Percentiles rank a stretch among this genome's conserved stretches.
phyloP scores from a whole-genome alignment of 2,888 invertebrate species.

The Galerucella pusilla region DNA sequence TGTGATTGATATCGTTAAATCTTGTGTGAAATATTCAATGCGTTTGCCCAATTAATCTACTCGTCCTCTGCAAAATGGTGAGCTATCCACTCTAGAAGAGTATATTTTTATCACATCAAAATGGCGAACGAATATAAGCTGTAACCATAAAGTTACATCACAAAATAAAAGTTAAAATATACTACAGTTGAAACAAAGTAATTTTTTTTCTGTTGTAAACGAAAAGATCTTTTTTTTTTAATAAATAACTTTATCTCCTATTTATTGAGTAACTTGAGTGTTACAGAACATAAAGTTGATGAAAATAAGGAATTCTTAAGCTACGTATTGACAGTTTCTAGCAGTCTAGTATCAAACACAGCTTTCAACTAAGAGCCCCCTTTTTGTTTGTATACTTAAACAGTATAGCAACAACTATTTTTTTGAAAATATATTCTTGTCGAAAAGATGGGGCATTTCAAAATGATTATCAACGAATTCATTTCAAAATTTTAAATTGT shows the following conservation, averaged over 20 bases:
- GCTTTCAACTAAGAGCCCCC: slow-evolving; percentile 29
- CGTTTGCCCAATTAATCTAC: slow-evolving; percentile 20
- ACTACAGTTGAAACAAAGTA: not conserved
- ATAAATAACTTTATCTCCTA: not conserved
- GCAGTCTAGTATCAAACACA: slow-evolving; percentile 39
- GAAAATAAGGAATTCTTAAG: slow-evolving; percentile 29
- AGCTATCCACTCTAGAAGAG: slow-evolving; percentile 40
- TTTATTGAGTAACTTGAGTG: not conserved
- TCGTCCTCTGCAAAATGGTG: slow-evolving; percentile 41
- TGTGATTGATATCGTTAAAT: slow-evolving; percentile 23
- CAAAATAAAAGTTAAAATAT: slow-evolving; percentile 9
- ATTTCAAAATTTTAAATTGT: slow-evolving; percentile 22
- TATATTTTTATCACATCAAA: slow-evolving; percentile 62
- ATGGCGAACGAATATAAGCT: slow-evolving; percentile 63
- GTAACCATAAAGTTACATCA: slow-evolving; percentile 53
- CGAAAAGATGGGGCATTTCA: slow-evolving; percentile 20
- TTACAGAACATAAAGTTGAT: slow-evolving; percentile 6
- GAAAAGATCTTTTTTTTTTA: not conserved
- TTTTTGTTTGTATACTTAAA: slow-evolving; percentile 1
- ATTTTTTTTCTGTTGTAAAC: not conserved
- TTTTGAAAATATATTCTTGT: slow-evolving; percentile 32
- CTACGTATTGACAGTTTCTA: slow-evolving; percentile 45
- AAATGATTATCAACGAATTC: slow-evolving; percentile 23
- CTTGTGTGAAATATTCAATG: slow-evolving; percentile 29
- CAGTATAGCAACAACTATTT: slow-evolving; percentile 22